Base-by-base conservation (phyloP, 2,888 invertebrate genomes). In the Cartodere bifasciata region DNA sequence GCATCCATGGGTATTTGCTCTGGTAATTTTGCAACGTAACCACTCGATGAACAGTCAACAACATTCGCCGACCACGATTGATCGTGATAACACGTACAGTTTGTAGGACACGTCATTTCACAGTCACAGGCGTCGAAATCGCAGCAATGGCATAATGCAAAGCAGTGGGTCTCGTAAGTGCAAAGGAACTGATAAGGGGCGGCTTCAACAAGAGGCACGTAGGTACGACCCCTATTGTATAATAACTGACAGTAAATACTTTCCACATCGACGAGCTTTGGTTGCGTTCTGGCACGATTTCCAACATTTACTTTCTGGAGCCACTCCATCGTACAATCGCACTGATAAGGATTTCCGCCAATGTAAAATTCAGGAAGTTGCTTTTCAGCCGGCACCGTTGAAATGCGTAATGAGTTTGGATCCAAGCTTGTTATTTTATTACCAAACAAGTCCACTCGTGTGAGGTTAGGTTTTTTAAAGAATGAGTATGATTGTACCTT, bases 311-410 rank as follows among this genome's bases (percentile, higher is more conserved):
- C 78, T 58, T 79, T 75, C 61, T 85, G 84, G 44, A 87, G 59
- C 88, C 87, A 90, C 54, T 85, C 84, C 85, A 88, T 85, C 37
- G 82, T 81, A 55, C 87, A 88, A 58, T 86, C 85, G 62, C 90
- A 90, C 49, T 80, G 73, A 52, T 84, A 77, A 32, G 86, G 85
- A 62, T 90, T 90, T 41, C 79, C 79, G 27, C 82, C 84, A 39
- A 88, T 76, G 54, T 79, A 79, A 57, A 87, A 85, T 58, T 85
- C 81, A 4, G 85, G 82, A 35, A 83, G 67, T 13, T 72, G 65
- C 56, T 74, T 75, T 36, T 76, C 76, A 39, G 70, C 65, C 16
- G 80, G 78, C 28, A 82, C 79, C 13, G 78, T 73, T 35, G 78
- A 80, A 61, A 82, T 80, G 45, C 82, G 65, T 41, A 82, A 56